Evolutionary conservation across 2,888 invertebrate genomes (phyloP), one percentile per base, ranked within the genome.

Genomic region (Ormia ochracea): DNA sequence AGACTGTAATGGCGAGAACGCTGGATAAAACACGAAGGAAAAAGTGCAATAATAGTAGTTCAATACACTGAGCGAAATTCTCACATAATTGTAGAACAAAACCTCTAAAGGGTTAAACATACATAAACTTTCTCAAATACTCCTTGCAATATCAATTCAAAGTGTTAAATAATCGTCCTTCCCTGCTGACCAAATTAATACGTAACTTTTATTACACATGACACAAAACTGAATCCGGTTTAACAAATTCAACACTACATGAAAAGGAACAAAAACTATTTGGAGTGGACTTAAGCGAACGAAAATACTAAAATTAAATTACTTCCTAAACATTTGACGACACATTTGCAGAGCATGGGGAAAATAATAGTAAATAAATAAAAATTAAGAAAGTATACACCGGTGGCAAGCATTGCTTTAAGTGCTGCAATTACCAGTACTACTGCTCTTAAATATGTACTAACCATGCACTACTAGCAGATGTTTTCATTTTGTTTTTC

Each of bases 401-500:
- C 33, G 65, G 45, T 48, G 65, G 33, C 21, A 70, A 56, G 33
- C 21, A 70, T 38, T 63, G 31, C 41, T 48, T 58, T 48, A 58
- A 69, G 69, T 69, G 48, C 58, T 19, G 28, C 48, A 48, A 48
- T 21, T 58, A 58, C 58, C 26, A 28, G 17, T 54, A 31, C 36
- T 36, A 45, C 59, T 43, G 52, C 52, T 73, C 69, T 80, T 82
- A 79, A 84, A 52, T 31, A n/a, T n/a, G n/a, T n/a, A 83, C 81
- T 83, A 78, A 54, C 81, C 82, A 84, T 83, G 83, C 61, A 48
- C n/a, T n/a, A 79, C 82, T 10, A 84, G 87, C 87, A 87, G 87
- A 87, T 87, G 87, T 87, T 87, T 86, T 85, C 6, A 3, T 31
- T 52, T 59, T 52, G 38, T 59, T 54, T 52, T 41, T 41, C 17